A percentile compares a stretch with the other conserved stretches of the same genome.
These are phyloP conservation scores for Grantiella picta DNA, from an alignment of 2,113 vertebrate species.

Conservation along the genomic window DNA sequence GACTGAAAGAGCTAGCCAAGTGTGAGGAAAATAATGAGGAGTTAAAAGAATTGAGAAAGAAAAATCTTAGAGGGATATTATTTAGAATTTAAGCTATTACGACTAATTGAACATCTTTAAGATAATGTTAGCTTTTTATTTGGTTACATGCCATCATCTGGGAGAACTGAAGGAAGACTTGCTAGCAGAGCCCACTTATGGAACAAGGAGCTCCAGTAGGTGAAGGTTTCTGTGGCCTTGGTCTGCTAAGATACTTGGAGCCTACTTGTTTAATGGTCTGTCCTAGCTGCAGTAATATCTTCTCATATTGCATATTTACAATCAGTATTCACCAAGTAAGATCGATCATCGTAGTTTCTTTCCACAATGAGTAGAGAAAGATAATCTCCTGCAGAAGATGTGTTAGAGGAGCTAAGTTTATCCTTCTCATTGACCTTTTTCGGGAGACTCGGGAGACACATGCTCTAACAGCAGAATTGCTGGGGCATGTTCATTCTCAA, in stretches of 20 bases:
- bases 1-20: not conserved
- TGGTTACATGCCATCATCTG: not conserved
- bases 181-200: not conserved
- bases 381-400: not conserved
- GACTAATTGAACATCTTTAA: not conserved
- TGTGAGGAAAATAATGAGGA: not conserved
- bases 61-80: not conserved
- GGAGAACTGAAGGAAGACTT: not conserved
- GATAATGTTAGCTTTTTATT: not conserved
- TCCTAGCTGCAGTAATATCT: not conserved
- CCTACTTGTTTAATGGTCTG: not conserved
- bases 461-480: not conserved
- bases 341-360: accelerated
- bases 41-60: not conserved
- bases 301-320: not conserved
- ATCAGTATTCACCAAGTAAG: not conserved
- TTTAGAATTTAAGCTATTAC: not conserved
- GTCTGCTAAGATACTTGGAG: not conserved
- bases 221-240: not conserved
- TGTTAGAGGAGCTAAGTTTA: not conserved
- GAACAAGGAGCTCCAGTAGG: not conserved
- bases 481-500: not conserved
- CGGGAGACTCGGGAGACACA: not conserved
- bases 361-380: not conserved
- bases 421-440: not conserved